Conservation (phyloP, 1,140 invertebrate genomes). For the Zophobas morio region DNA sequence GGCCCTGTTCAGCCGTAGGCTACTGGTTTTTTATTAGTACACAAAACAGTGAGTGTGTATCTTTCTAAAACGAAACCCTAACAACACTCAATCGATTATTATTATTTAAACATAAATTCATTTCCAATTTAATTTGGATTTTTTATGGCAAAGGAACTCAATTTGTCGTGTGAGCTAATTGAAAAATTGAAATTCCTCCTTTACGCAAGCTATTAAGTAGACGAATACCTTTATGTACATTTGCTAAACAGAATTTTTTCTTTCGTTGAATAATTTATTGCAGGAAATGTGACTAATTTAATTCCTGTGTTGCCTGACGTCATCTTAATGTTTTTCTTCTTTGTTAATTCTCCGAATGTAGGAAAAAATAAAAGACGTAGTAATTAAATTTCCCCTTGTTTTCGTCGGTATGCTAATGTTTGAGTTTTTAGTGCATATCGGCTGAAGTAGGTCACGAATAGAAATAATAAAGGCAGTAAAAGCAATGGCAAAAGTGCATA, state of each 20-base stretch:
- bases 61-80: too few relatives aligned
- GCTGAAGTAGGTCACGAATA: neutral
- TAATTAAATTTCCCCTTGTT: slow-evolving; percentile 28
- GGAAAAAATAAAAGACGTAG: slow-evolving; percentile 22
- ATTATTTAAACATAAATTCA: too few relatives aligned
- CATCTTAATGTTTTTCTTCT: slow-evolving; percentile 24
- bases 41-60: too few relatives aligned
- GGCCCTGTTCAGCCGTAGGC: too few relatives aligned
- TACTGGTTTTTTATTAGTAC: too few relatives aligned
- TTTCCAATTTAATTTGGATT: too few relatives aligned
- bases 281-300: slow-evolving; percentile 24
- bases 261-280: slow-evolving; percentile 17
- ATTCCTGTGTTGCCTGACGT: slow-evolving; percentile 22
- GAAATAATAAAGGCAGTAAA: slow-evolving; percentile 22
- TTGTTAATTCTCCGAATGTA: slow-evolving; percentile 9
- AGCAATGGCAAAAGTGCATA: slow-evolving; percentile 29
- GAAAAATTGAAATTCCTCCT: too few relatives aligned
- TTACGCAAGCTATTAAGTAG: neutral
- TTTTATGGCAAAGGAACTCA: too few relatives aligned
- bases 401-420: slow-evolving; percentile 4
- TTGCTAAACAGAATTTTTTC: neutral
- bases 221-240: neutral
- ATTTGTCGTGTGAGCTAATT: too few relatives aligned
- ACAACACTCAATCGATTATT: too few relatives aligned
- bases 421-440: slow-evolving; percentile 11